Evolutionary conservation across 2,113 vertebrate genomes (phyloP), one percentile per base, ranked within the genome.

Genomic region (Albula glossodonta): DNA sequence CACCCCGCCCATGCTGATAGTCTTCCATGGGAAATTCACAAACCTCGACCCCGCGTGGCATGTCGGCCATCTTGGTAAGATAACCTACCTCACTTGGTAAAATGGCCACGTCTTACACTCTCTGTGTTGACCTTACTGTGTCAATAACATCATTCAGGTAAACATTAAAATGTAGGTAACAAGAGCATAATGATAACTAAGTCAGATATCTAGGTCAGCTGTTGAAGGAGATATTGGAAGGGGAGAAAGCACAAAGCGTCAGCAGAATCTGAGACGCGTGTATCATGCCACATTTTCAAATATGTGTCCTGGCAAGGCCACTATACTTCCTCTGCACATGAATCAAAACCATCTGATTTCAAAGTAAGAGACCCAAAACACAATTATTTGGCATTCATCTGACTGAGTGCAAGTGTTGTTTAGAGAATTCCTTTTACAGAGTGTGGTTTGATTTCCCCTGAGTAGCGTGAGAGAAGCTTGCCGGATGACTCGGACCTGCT

Each of bases 1-100:
- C 7, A 98, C 97, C 6, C 96, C 98, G 3, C 98, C 98, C 0
- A 98, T 99, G 98, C 95, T 99, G 31, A 98, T 99, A 19, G 98
- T 98, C 11, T 99, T 99, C 89, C 95, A 99, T 5, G 93, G 95
- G 52, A 98, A 95, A 91, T 94, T 96, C 91, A 98, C 98, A 4
- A 83, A 90, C 19, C 95, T 99, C 91, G 96, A 97, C 91, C 97
- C 98, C 0, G 90, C 96, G 87, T 99, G 98, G 98, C 96, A 99
- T 86, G 94, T 99, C 89, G 92, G 97, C 88, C 97, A 99, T 89
- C 94, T 99, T 17, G 98, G 98, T 99, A 89, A 96, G 94, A 87
- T 22, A 53, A 25, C 83, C 49, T 57, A 4, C 7, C 49, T 51
- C 77, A 83, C 77, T 51, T 86, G 70, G 81, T 13, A 70, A 66